Evolutionary conservation across 2,888 invertebrate genomes (phyloP), one percentile per base, ranked within the genome.

Genomic region (Ormyrus rosae): DNA sequence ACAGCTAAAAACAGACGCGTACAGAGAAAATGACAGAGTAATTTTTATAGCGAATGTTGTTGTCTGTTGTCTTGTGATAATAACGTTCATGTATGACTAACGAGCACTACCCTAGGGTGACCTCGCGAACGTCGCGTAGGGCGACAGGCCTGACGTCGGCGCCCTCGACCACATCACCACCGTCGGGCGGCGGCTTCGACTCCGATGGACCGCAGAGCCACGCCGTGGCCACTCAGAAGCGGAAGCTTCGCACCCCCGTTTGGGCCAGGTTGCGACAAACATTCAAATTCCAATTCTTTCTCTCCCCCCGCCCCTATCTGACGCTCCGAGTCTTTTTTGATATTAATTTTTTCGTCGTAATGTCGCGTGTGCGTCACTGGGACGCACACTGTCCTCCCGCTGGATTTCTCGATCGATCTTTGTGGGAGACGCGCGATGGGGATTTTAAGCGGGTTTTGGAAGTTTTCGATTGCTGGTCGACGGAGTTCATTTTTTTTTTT

Each of bases 221-320:
- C 85, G 88, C 87, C 82, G 87, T 89, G 90, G 91, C 91, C 90
- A 92, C 94, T 85, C 94, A 94, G 93, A 94, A 93, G 92, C 94
- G 95, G 91, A 94, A 95, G 88, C 94, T 96, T 91, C 94, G 95
- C 92, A 95, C 95, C 90, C 96, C 96, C 89, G 94, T 95, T 92
- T 96, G 96, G 96, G 94, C 95, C 92, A 94, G 95, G 93, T 95
- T 94, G 92, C 92, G 93, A 91, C 92, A 92, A 91, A 93, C 64
- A 74, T 93, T 93, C 81, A 80, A 67, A 55, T 55, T 69, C 3
- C 10, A n/a, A 55, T 68, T 45, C 55, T 6, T 64, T 13, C 6
- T 1, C 34, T 48, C 60, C 34, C 11, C 34, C 68, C 34, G 4
- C 34, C 34, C 34, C 19, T 2, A 1, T 19, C 19, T 19, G 19